phyloP scores from a whole-genome alignment of 2,888 invertebrate genomes.

The Ormia ochracea region DNA sequence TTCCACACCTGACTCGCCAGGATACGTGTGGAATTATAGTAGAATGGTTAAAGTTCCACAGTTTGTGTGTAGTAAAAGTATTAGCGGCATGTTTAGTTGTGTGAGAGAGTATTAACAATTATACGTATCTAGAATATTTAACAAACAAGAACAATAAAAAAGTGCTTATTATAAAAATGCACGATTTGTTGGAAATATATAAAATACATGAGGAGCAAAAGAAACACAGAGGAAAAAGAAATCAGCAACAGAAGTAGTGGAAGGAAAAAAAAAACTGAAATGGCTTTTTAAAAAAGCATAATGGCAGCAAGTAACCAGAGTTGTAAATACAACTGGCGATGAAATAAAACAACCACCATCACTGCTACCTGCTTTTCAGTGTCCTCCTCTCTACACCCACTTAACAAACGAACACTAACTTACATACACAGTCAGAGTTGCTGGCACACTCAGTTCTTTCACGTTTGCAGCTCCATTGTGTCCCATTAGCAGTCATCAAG shows the following conservation, averaged over 20 bases:
- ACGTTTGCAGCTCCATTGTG: conserved; percentile 47
- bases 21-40: neutral
- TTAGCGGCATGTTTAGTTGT: neutral
- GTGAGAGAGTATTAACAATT: conserved; percentile 4
- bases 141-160: conserved; percentile 74
- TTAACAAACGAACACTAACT: neutral
- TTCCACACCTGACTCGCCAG: neutral
- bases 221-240: conserved; percentile 24
- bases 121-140: conserved; percentile 46
- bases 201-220: conserved; percentile 26
- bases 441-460: neutral
- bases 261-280: conserved; percentile 65
- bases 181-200: conserved; percentile 68
- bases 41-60: neutral
- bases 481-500: conserved; percentile 61
- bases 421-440: conserved; percentile 22
- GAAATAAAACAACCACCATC: conserved; percentile 51
- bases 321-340: conserved; percentile 60
- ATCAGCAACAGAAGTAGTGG: neutral
- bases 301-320: conserved; percentile 76
- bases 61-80: neutral
- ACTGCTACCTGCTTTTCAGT: conserved; percentile 6
- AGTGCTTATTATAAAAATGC: conserved; percentile 75
- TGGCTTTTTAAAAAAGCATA: conserved; percentile 75
- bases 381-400: neutral